Percentiles rank a stretch among this genome's conserved stretches.
Conservation (phyloP, 2,888 invertebrate genomes). For the Meghimatium bilineatum region DNA sequence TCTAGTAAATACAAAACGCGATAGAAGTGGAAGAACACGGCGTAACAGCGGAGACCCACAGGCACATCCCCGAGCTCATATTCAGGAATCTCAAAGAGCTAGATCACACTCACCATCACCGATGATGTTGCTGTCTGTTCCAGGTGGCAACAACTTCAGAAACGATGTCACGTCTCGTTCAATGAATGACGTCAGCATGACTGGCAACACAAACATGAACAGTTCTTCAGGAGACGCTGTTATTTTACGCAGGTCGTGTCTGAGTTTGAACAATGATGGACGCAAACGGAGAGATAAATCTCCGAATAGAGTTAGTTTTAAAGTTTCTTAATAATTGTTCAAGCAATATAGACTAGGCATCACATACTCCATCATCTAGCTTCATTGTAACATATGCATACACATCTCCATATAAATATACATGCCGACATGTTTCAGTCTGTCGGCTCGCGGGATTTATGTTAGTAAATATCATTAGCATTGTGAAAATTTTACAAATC, state of each 20-base stretch:
- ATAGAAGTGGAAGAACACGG: neutral
- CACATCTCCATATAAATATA: too few species aligned
- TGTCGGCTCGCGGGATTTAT: too few species aligned
- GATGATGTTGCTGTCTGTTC: conserved; percentile 17
- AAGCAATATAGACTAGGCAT: neutral
- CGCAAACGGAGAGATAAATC: conserved; percentile 48
- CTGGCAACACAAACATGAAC: conserved; percentile 9
- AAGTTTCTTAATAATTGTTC: conserved; percentile 32
- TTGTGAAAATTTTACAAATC: too few species aligned
- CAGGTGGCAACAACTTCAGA: conserved; percentile 11
- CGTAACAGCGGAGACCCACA: conserved; percentile 35
- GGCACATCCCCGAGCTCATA: neutral
- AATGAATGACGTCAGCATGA: conserved; percentile 40
- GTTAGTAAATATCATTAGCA: too few species aligned
- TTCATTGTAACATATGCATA: neutral
- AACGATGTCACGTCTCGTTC: conserved; percentile 22
- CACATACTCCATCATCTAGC: too few species aligned
- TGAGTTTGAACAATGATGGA: conserved; percentile 50
- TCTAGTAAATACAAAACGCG: neutral
- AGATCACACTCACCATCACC: conserved; percentile 33
- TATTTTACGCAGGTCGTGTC: conserved; percentile 42
- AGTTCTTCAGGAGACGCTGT: conserved; percentile 34
- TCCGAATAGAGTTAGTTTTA: conserved; percentile 51
- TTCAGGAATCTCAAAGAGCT: neutral
- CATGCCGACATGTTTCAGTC: too few species aligned